Evolutionary conservation across 1,140 invertebrate species (phyloP), one percentile per base, ranked within the genome.

Genomic region (Saccostrea echinata): DNA sequence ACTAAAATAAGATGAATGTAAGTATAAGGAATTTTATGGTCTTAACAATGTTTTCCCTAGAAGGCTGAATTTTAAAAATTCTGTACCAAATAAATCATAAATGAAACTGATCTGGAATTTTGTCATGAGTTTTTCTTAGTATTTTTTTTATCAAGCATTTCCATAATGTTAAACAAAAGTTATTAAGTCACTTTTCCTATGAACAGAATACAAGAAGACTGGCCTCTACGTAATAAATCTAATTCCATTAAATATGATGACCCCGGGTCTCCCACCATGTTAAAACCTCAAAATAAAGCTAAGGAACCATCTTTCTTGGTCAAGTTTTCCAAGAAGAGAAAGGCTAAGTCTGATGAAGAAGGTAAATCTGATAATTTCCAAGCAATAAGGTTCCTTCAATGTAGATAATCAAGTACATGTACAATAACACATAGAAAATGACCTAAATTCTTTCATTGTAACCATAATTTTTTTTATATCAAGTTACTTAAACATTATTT

Each of bases 251-350:
- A 33, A 16, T 35, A 33, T 21, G 43, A 87, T 87, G 86, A 87
- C 4, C 52, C 76, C 43, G 86, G 55, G 12, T 87, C 86, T 82
- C 86, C 80, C 6, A 87, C 71, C 52, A 87, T 87, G 86, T 35
- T 87, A 21, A 43, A 35, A n/a, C 9, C 24, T 4, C 52, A 84
- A 6, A 33, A 24, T 33, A 84, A 21, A 57, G 30, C n/a, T 51
- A 53, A 83, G 8, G 21, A 33, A 21, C 21, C 24, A 16, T 83
- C 51, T 0, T 0, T 82, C 35, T 21, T 6, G 12, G 24, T 43
- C 51, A 51, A n/a, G 1, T 83, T 52, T 83, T 51, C 35, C 21
- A 83, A 83, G 43, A 51, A 83, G 24, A 18, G 51, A 0, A 83
- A 43, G 12, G n/a, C 18, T 3, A 53, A 83, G 21, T 51, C 35